Percentiles rank a stretch among this genome's conserved stretches.
phyloP scores from a whole-genome alignment of 2,113 vertebrate genomes.

The Myiozetetes cayanensis region DNA sequence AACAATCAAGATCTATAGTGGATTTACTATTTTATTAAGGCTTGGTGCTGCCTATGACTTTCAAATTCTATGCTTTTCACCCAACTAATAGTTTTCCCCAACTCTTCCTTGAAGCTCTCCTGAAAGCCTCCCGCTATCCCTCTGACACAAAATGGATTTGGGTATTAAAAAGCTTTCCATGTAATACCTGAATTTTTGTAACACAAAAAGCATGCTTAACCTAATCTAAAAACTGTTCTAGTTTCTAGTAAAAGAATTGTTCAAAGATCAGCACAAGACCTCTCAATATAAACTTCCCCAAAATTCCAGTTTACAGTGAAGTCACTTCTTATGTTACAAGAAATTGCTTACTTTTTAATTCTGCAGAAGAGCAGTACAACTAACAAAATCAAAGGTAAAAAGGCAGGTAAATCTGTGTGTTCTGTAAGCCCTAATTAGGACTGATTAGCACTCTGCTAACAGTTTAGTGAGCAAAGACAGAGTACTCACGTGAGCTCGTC shows the following conservation, averaged over 20 bases:
- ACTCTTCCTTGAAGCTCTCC: accelerated
- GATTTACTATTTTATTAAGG: background rate
- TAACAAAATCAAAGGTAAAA: background rate
- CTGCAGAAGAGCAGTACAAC: background rate
- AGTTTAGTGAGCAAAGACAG: background rate
- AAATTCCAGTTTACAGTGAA: background rate
- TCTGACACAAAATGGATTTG: background rate
- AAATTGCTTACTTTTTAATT: background rate
- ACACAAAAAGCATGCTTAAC: background rate
- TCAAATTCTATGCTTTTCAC: background rate
- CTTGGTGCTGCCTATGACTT: background rate
- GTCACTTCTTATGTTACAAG: accelerated
- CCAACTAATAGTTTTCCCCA: background rate
- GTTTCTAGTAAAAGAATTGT: background rate
- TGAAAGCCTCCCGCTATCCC: background rate
- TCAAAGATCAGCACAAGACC: background rate
- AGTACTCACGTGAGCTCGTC: constrained; percentile 92
- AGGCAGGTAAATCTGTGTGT: background rate
- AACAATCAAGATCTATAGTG: background rate
- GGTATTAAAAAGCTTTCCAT: background rate
- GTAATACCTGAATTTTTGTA: background rate
- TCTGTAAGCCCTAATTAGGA: background rate
- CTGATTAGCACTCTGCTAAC: background rate
- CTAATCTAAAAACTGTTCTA: background rate
- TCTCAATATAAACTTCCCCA: background rate